These are phyloP conservation scores for Drosophila bocki DNA, from an alignment of 1,140 invertebrate species.

Conservation along the genomic window DNA sequence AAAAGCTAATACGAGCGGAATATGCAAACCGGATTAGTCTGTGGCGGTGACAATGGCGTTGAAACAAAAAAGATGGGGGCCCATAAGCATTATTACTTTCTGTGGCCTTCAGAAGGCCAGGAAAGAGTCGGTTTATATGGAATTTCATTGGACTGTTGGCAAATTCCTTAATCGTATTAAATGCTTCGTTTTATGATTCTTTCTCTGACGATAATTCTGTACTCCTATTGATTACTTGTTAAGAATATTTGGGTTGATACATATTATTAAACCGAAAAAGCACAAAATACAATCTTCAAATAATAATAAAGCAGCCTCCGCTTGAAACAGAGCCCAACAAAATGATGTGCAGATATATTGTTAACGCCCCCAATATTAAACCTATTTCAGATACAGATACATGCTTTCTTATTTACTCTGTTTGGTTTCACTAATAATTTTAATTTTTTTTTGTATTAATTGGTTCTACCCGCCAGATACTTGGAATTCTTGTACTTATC, in stretches of 20 bases:
- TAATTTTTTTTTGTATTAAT: neutral
- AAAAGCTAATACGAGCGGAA: conserved; percentile 33
- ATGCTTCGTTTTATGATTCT: neutral
- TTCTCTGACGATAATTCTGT: neutral
- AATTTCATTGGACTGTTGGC: neutral
- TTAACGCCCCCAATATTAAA: conserved; percentile 23
- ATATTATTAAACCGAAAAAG: neutral
- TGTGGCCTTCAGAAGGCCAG: conserved; percentile 12
- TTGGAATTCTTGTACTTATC: conserved; percentile 68
- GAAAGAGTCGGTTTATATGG: neutral
- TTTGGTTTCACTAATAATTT: conserved; percentile 6
- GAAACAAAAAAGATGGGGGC: conserved; percentile 23
- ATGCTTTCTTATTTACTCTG: conserved; percentile 1
- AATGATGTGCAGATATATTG: neutral
- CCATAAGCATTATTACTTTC: neutral
- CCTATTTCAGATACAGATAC: conserved; percentile 2
- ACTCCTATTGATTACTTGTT: neutral
- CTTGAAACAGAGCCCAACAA: neutral
- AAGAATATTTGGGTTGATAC: neutral
- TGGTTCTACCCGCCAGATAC: conserved; percentile 49
- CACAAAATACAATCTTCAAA: neutral
- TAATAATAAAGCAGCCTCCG: too few species aligned
- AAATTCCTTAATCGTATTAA: neutral
- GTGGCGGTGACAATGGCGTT: conserved; percentile 22
- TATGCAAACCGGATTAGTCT: conserved; percentile 66